Evolutionary conservation across 2,113 vertebrate species (phyloP), one percentile per base, ranked within the genome.

Genomic region (Sialia sialis): DNA sequence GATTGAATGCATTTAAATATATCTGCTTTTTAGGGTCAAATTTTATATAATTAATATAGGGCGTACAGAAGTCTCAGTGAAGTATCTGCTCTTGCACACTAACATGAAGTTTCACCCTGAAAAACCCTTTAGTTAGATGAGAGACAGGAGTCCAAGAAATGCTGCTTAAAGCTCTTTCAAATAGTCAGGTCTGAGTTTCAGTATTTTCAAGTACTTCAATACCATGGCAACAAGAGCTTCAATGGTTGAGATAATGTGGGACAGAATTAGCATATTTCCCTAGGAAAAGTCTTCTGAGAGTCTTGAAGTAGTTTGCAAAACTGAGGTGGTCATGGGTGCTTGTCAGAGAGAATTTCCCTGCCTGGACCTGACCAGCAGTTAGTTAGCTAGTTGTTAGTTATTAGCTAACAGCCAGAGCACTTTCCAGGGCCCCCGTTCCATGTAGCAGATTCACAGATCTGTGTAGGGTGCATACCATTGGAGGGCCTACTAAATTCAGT

Each of bases 221-320:
- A 58, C 87, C 82, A 95, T 77, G 64, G 84, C 87, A 96, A 86
- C 93, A 90, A 55, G 78, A 77, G 13, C 68, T 93, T 85, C 67
- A 66, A 0, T 70, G 56, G 46, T 67, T 78, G 52, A 88, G 38
- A 32, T 69, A 77, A 83, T 3, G 77, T 11, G 46, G 81, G 48
- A 69, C 67, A 79, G 39, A 83, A 87, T 79, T 91, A 49, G 22
- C 62, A 58, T 2, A 2, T 59, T 90, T 89, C 13, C 46, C 25
- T 64, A 51, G 70, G 66, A 66, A 18, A 38, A 80, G 63, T 51
- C 30, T 46, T 76, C 41, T 34, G n/a, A 89, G 84, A 73, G 67
- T 79, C 83, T 76, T 72, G 11, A 64, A 96, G 74, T 56, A 29
- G 38, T 79, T 59, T 94, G 67, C 51, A 73, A 38, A 64, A 83